phyloP scores from a whole-genome alignment of 2,797 vertebrate genomes.

The Thunnus albacares region DNA sequence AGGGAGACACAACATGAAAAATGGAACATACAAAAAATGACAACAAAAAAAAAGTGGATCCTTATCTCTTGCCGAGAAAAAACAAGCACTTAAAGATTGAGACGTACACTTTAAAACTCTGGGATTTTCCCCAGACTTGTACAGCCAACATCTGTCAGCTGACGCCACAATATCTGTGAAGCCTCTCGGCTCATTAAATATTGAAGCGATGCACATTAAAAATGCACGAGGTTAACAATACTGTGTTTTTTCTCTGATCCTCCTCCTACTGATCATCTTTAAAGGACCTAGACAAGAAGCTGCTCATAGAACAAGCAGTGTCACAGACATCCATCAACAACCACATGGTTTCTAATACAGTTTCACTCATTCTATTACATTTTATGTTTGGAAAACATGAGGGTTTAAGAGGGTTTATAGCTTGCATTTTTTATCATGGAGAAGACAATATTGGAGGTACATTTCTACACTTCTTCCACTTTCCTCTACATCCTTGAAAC shows the following conservation, averaged over 20 bases:
- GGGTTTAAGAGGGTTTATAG: not conserved
- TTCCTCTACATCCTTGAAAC: constrained; percentile 14
- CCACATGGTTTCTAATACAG: constrained; percentile 5
- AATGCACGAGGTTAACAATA: constrained; percentile 73
- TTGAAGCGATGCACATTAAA: constrained; percentile 72
- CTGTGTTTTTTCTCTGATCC: constrained; percentile 61
- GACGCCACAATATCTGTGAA: constrained; percentile 49
- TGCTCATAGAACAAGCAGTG: not conserved
- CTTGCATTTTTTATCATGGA: not conserved
- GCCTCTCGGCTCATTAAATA: constrained; percentile 72
- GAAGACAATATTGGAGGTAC: not conserved
- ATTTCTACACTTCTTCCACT: not conserved
- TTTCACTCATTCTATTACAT: not conserved
- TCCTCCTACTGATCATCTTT: constrained; percentile 47
- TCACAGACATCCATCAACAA: constrained; percentile 5
- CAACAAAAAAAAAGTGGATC: no score
- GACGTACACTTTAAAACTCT: constrained; percentile 17
- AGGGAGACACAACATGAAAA: not conserved
- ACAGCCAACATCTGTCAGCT: constrained; percentile 47
- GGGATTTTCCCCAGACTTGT: constrained; percentile 15
- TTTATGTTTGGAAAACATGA: constrained; percentile 8
- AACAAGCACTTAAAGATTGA: constrained; percentile 25
- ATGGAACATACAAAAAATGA: not conserved
- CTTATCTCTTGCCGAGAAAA: not conserved
- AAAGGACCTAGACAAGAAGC: constrained; percentile 30